Conservation (phyloP, 2,888 invertebrate genomes). For the Brachynemurus nebulosus region DNA sequence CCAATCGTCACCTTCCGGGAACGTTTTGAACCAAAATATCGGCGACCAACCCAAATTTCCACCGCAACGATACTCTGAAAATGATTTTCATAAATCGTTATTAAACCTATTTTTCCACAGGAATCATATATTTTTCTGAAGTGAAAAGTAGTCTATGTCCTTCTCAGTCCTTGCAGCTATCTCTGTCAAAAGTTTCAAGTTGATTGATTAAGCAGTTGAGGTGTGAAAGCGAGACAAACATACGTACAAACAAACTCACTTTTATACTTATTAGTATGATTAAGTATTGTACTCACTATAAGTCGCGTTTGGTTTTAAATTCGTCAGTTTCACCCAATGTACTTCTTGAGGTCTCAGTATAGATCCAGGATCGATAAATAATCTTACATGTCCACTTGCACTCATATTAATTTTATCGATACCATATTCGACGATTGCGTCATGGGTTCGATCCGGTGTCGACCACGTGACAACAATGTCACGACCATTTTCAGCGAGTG, state of each 20-base stretch:
- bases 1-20: constrained; percentile 54
- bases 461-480: constrained; percentile 75
- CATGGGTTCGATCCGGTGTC: constrained; percentile 51
- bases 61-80: constrained; percentile 65
- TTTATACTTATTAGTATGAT: constrained; percentile 10
- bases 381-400: constrained; percentile 40
- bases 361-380: constrained; percentile 63
- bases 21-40: constrained; percentile 60
- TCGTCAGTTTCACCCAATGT: constrained; percentile 52
- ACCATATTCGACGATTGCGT: constrained; percentile 63
- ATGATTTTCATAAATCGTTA: background rate
- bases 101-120: background rate
- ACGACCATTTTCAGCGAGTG: constrained; percentile 48
- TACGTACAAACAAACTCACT: too few species aligned
- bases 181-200: too few species aligned
- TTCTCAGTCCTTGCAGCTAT: too few species aligned
- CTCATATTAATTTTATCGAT: constrained; percentile 39
- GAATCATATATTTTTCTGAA: background rate
- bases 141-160: too few species aligned
- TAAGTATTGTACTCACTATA: constrained; percentile 37
- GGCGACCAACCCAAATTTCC: constrained; percentile 72
- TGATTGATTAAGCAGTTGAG: too few species aligned
- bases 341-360: constrained; percentile 54
- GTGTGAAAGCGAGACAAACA: too few species aligned
- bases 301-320: constrained; percentile 44